Evolutionary conservation across 1,140 invertebrate genomes (phyloP).

Genomic region (Zeugodacus cucurbitae): DNA sequence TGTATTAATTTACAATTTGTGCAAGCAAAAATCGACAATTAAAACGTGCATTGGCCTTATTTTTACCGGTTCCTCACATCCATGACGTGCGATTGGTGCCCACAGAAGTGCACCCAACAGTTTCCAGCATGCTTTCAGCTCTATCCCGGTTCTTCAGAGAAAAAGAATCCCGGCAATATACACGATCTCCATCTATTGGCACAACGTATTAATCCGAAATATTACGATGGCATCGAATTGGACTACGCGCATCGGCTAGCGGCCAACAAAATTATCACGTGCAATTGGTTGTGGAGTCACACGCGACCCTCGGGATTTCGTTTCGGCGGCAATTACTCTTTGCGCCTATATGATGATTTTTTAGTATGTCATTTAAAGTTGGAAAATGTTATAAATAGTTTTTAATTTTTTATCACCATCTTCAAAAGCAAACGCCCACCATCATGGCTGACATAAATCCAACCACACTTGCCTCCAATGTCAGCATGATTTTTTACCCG

Average conservation of each 20-base stretch:
- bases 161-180: slow-evolving; percentile 61
- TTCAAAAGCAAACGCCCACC: slow-evolving; percentile 52
- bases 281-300: slow-evolving; percentile 59
- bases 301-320: slow-evolving; percentile 56
- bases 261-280: slow-evolving; percentile 55
- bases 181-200: slow-evolving; percentile 54
- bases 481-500: slow-evolving; percentile 59
- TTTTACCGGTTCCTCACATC: neutral
- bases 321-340: slow-evolving; percentile 61
- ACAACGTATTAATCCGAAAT: slow-evolving; percentile 61
- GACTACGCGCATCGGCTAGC: slow-evolving; percentile 57
- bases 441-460: slow-evolving; percentile 62
- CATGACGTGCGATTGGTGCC: slow-evolving; percentile 46
- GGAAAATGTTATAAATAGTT: too few species aligned
- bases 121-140: slow-evolving; percentile 55
- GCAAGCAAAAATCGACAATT: neutral
- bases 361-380: slow-evolving; percentile 49
- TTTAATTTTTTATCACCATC: too few species aligned
- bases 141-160: slow-evolving; percentile 47
- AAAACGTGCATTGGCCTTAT: neutral
- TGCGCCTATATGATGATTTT: slow-evolving; percentile 52
- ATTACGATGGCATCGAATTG: slow-evolving; percentile 60
- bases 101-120: slow-evolving; percentile 40
- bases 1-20: neutral
- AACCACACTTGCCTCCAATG: slow-evolving; percentile 56